Percentiles rank a stretch among this genome's conserved stretches.
Evolutionary conservation across 2,888 invertebrate species (phyloP).

Genomic region (Apodemia duryi): DNA sequence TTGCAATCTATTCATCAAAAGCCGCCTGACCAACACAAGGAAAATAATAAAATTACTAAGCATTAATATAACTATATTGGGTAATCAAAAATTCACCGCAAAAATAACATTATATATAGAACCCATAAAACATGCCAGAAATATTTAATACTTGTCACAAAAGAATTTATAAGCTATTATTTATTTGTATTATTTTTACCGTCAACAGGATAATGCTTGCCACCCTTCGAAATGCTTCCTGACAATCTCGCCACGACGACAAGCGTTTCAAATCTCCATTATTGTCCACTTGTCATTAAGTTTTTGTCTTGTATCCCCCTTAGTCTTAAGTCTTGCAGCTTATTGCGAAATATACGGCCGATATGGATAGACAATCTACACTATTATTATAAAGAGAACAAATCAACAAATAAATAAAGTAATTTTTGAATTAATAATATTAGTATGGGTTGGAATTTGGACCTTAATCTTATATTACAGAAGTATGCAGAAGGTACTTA

Average conservation of each 20-base stretch:
- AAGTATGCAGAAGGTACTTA: too few species aligned
- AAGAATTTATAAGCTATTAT: slow-evolving; percentile 38
- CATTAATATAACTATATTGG: too few species aligned
- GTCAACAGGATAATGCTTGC: slow-evolving; percentile 37
- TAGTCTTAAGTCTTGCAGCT: slow-evolving; percentile 54
- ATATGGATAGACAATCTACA: not conserved
- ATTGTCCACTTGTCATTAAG: slow-evolving; percentile 79
- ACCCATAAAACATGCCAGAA: not conserved
- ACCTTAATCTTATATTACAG: too few species aligned
- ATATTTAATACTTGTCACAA: slow-evolving; percentile 19
- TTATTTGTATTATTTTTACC: slow-evolving; percentile 46
- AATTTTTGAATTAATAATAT: too few species aligned
- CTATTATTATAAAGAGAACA: too few species aligned
- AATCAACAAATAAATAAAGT: too few species aligned
- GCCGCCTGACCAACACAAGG: too few species aligned
- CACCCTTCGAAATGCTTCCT: slow-evolving; percentile 41
- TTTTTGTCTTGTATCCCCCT: slow-evolving; percentile 68
- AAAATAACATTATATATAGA: not conserved
- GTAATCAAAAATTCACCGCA: not conserved
- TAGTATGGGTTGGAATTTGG: too few species aligned
- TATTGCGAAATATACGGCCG: slow-evolving; percentile 32
- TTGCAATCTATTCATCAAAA: too few species aligned
- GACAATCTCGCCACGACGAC: slow-evolving; percentile 55
- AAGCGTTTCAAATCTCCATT: slow-evolving; percentile 72
- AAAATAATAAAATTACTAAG: too few species aligned